Conservation (phyloP, 2,113 vertebrate genomes). For the Oncorhynchus tshawytscha region DNA sequence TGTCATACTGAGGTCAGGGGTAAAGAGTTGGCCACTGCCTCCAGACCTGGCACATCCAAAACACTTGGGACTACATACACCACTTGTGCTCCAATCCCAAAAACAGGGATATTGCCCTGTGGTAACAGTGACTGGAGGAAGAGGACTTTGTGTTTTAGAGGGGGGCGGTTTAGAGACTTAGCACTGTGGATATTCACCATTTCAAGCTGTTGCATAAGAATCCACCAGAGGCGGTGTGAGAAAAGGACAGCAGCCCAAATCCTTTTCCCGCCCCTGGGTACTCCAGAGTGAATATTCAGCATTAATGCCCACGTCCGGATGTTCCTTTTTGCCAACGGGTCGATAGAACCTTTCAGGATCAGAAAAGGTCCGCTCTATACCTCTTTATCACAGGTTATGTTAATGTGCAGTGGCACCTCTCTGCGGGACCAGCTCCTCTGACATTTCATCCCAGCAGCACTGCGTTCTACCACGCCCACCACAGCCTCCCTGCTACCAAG, state of each 20-base stretch:
- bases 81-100: background rate
- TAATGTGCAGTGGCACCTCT: conserved; percentile 7
- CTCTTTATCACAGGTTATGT: background rate
- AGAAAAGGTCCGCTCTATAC: background rate
- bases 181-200: background rate
- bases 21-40: conserved; percentile 18
- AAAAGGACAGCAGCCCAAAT: background rate
- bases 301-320: background rate
- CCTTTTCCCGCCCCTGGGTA: background rate
- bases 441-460: conserved; percentile 19
- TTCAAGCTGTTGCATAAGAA: conserved; percentile 7
- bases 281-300: background rate
- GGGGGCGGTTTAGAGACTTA: background rate
- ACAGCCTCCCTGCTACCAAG: background rate
- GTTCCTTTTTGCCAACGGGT: background rate
- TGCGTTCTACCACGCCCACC: background rate
- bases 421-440: conserved; percentile 7
- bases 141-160: background rate
- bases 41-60: conserved; percentile 3
- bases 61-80: background rate
- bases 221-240: background rate
- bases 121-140: too few species aligned
- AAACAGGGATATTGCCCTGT: background rate
- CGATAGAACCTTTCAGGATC: conserved; percentile 1
- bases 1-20: background rate